Evolutionary conservation across 2,113 vertebrate genomes (phyloP), one percentile per base, ranked within the genome.

Genomic region (Hyla sarda): DNA sequence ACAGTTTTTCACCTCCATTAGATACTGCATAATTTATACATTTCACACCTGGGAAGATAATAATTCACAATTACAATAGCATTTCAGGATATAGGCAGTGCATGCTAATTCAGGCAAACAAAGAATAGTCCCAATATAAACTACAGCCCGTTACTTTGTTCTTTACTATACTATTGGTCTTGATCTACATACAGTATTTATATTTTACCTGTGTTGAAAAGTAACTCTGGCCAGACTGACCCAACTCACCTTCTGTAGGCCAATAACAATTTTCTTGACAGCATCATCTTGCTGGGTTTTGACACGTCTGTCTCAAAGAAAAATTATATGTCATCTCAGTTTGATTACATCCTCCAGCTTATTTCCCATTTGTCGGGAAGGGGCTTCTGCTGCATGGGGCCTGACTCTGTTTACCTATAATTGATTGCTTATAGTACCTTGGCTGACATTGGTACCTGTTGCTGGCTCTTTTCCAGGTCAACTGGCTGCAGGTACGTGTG

Each of bases 401-500:
- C 0, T 88, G 79, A 72, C 88, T 92, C 85, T 86, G 21, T 77
- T 56, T 0, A 10, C 30, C 67, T 74, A 37, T 78, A 88, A 90
- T 73, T 88, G 90, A 90, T 92, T 90, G 83, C 87, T 88, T 88
- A 87, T 56, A 86, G 90, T 89, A 76, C 91, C 78, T 78, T 89
- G 88, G 69, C 88, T 93, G 90, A 94, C 87, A 89, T 82, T 83
- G 82, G 84, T 92, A 91, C 91, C 90, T 94, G 90, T 94, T 88
- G 13, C 88, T 92, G 89, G 2, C 88, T 89, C 89, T 89, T 93
- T 91, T 95, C 77, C 95, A 99, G 98, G 97, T 96, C 98, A 99
- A 85, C 95, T 99, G 94, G 98, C 97, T 89, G 98, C 97, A 86
- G 98, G 98, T 91, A 99, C 97, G 83, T 99, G 97, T 93, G 97